Base-by-base conservation (phyloP, 2,113 vertebrate species). In the Rhinichthys klamathensis region DNA sequence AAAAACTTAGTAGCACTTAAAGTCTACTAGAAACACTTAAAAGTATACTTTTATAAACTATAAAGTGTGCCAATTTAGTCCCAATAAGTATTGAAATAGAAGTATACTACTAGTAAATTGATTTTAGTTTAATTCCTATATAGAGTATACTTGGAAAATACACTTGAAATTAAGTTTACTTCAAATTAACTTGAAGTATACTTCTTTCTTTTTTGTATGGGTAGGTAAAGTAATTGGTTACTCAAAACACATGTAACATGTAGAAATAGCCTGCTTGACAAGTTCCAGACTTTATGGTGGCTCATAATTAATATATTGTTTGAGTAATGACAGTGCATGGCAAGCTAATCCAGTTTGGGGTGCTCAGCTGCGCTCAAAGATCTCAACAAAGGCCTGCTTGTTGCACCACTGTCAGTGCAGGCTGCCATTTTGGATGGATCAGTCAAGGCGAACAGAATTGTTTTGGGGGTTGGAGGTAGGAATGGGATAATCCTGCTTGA, bases 311-410 rank as follows among this genome's bases (percentile, higher is more conserved):
- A 60, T 61, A 23, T 67, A 38, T 87, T 77, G 41, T 77, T 63
- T 67, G 58, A 84, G 32, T 38, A 44, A 69, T 78, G 65, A 38
- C 61, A 72, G 80, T 30, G 63, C 69, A 49, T 46, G 73, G 21
- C 27, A 32, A 63, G 65, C 76, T 87, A 81, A 86, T 92, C 93
- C 90, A 90, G 88, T 86, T 91, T 90, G 27, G 76, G 63, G 90
- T 86, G 81, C 81, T 88, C 94, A 94, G 94, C 93, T 94, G 94
- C 90, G 91, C 90, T 90, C 90, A 88, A 91, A 92, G 84, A 88
- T 46, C 84, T 86, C 86, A 92, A 95, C 93, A 94, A 94, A 93
- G 90, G 91, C 86, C 86, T 81, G 88, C 90, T 91, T 95, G 92
- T 94, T 93, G 91, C 89, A 77, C 70, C 56, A 81, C 84, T 91